Base-by-base conservation (phyloP, 2,888 invertebrate genomes). In the Xanthorhoe spadicearia region DNA sequence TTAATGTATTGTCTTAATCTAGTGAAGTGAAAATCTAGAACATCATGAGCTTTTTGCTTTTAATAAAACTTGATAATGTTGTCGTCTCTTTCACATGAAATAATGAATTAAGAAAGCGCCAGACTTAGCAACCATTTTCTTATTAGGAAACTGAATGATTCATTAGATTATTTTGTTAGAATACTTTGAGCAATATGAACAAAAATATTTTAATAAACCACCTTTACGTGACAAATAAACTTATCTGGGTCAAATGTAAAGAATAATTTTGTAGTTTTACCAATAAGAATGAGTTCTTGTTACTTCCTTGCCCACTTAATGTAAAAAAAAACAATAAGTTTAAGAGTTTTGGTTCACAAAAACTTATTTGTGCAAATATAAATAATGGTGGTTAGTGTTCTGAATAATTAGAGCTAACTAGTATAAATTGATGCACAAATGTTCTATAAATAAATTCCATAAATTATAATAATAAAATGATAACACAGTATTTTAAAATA, bases 401-500 rank as follows among this genome's bases (percentile, higher is more conserved):
- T 32, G 7, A 32, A 43, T 43, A 13, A 38, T 1, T 43, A 43
- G 13, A 43, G 38, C 10, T 43, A 13, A 13, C 13, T 43, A 43
- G 10, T 2, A 13, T 13, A 13, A 4, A 43, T 13, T 43, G 13
- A 48, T 48, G 48, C 15, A 48, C 15, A 6, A 46, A n/a, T 8
- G 35, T 13, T 13, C 38, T 13, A 13, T 43, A 43, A 10, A 2
- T 9, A 10, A 2, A 10, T 50, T 49, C 28, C 13, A 61, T 8
- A 32, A 46, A 51, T 62, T 18, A 28, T n/a, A 43, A n/a, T 17
- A 18, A 15, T 57, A 46, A 51, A 38, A 38, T 15, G n/a, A n/a
- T 35, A 58, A n/a, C 19, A 56, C 66, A 66, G 63, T 63, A 63
- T 63, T 63, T 63, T 66, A 59, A 32, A 62, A 55, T 50, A 57